Conservation (phyloP, 2,797 vertebrate genomes). For the Antrozous pallidus region DNA sequence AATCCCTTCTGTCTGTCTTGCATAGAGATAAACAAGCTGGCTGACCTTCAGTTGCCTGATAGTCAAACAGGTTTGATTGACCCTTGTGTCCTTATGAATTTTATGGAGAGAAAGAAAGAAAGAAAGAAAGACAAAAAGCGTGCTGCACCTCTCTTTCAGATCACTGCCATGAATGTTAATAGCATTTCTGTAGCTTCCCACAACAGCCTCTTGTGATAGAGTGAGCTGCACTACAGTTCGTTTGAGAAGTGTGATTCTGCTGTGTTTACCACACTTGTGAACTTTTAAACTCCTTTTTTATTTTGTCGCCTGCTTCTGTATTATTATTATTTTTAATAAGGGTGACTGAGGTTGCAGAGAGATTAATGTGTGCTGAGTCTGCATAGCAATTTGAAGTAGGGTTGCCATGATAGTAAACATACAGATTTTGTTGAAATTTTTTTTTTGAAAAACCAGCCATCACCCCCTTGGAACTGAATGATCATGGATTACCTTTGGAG, state of each 20-base stretch:
- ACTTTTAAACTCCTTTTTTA: conserved; percentile 85
- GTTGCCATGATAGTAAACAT: conserved; percentile 91
- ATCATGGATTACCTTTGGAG: background rate
- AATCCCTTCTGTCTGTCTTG: conserved; percentile 85
- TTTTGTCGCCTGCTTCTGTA: conserved; percentile 90
- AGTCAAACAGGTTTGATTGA: conserved; percentile 87
- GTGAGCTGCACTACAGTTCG: conserved; percentile 87
- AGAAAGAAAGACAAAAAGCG: conserved; percentile 75
- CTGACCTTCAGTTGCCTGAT: conserved; percentile 85
- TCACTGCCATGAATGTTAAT: conserved; percentile 90
- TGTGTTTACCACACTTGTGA: conserved; percentile 91
- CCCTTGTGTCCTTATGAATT: conserved; percentile 81
- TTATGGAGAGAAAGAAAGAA: conserved; percentile 65
- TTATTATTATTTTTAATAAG: conserved; percentile 88
- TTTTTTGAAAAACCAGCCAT: conserved; percentile 17
- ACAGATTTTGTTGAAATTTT: background rate
- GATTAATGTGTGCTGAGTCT: conserved; percentile 95
- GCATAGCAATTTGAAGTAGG: conserved; percentile 89
- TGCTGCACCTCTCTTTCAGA: conserved; percentile 86
- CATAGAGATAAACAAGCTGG: conserved; percentile 86
- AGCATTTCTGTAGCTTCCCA: conserved; percentile 89
- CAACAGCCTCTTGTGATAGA: conserved; percentile 88
- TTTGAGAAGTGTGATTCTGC: conserved; percentile 91
- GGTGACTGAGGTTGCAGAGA: conserved; percentile 90
- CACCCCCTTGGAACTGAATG: background rate